These are phyloP conservation scores for Pandion haliaetus DNA, from an alignment of 2,113 vertebrate genomes.

Conservation along the genomic window DNA sequence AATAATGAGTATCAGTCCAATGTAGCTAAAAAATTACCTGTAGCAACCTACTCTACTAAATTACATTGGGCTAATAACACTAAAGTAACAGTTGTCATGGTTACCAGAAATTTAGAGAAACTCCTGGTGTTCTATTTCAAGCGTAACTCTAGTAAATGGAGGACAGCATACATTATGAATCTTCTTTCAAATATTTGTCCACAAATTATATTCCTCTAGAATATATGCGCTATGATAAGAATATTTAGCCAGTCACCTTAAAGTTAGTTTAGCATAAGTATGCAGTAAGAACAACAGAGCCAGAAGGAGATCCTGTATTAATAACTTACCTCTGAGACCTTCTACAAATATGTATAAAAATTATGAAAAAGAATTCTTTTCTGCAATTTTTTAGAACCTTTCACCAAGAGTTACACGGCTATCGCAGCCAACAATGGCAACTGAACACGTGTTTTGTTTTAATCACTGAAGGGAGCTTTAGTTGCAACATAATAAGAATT, in stretches of 20 bases:
- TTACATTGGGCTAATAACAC: conserved; percentile 60
- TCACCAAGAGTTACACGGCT: neutral
- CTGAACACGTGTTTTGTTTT: fast-evolving
- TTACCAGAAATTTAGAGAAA: conserved; percentile 71
- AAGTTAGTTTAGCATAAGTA: neutral
- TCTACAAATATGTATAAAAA: neutral
- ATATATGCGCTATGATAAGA: neutral
- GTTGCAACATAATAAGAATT: neutral
- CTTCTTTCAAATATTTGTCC: neutral
- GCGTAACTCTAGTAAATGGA: neutral
- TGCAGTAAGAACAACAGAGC: neutral
- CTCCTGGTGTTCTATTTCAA: conserved; percentile 61
- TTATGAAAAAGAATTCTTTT: neutral
- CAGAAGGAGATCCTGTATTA: neutral
- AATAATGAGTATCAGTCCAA: neutral
- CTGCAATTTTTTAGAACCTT: neutral
- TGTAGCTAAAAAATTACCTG: conserved; percentile 34
- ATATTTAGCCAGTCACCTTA: neutral
- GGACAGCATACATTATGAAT: neutral
- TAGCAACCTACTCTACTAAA: conserved; percentile 43
- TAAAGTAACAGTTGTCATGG: conserved; percentile 69
- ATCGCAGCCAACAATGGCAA: neutral
- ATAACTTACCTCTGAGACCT: neutral
- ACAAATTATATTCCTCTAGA: neutral
- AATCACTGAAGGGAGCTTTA: neutral